phyloP scores from a whole-genome alignment of 2,797 vertebrate species.

The Sebastiscus tertius region DNA sequence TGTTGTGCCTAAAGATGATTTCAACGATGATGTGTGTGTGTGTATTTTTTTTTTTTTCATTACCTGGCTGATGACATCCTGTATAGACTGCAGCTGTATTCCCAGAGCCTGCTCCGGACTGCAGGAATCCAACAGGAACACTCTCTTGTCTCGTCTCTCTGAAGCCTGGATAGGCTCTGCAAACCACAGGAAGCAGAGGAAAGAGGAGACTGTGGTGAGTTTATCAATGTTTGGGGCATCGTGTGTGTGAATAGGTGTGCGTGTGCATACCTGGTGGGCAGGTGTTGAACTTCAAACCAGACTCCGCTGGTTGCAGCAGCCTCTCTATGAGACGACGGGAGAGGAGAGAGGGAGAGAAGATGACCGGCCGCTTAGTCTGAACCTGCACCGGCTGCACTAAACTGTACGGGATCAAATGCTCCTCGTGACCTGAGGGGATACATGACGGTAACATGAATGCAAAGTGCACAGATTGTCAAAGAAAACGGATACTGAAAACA shows the following conservation, averaged over 20 bases:
- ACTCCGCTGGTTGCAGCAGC: conserved; percentile 85
- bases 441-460: neutral
- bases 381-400: conserved; percentile 86
- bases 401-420: conserved; percentile 89
- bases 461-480: neutral
- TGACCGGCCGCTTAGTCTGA: conserved; percentile 85
- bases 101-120: conserved; percentile 70
- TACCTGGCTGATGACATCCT: conserved; percentile 84
- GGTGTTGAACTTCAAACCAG: conserved; percentile 81
- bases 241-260: neutral
- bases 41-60: neutral
- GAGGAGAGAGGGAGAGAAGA: conserved; percentile 89
- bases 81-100: conserved; percentile 81
- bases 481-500: neutral
- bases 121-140: conserved; percentile 78
- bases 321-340: conserved; percentile 89
- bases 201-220: neutral
- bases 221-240: neutral
- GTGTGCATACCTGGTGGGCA: conserved; percentile 76
- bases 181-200: conserved; percentile 17
- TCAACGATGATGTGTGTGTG: neutral
- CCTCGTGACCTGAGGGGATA: conserved; percentile 76
- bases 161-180: conserved; percentile 76
- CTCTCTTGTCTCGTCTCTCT: conserved; percentile 66
- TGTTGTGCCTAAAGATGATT: neutral